Evolutionary conservation across 1,140 invertebrate genomes (phyloP), one percentile per base, ranked within the genome.

Genomic region (Drosophila pachea): DNA sequence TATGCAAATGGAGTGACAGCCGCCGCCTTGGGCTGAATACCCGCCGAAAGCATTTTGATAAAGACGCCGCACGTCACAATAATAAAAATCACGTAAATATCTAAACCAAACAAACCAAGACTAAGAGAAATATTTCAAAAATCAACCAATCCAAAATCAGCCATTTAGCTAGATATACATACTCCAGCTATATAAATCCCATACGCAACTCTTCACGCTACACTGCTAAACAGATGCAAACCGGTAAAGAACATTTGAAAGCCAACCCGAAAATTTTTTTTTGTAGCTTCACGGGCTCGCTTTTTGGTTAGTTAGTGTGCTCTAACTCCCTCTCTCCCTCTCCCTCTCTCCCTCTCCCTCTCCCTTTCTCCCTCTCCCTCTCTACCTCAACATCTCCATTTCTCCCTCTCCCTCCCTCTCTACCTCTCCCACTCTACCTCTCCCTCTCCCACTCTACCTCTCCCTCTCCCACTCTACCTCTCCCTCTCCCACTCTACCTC

Each of bases 161-260:
- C 6, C 14, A 32, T 43, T 14, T 14, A 43, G 0, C 14, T 56
- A 56, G 11, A 12, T 43, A 55, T 49, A 64, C 5, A 33, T 52
- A 31, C 49, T 4, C 31, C 32, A 49, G 47, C 49, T 3, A 32
- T 50, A 9, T 49, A 60, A 4, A 31, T 36, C 1, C 22, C 3
- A 22, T 22, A 22, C 22, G 3, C 22, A 63, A 83, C 72, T 84
- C 72, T 84, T 84, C 68, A 86, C 79, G 81, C 81, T 71, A 84
- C 69, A 79, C 70, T 84, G 81, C 73, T 86, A 84, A 83, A 82
- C 78, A 74, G 78, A 67, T 63, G 38, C 47, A 38, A 83, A 78
- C 79, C 73, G 68, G 78, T 83, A 83, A 73, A 72, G 43, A 72
- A 62, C 52, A 43, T 42, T 56, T 49, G 52, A 49, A 42, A 54